Percentiles rank a stretch among this genome's conserved stretches.
Evolutionary conservation across 2,888 invertebrate genomes (phyloP).

Genomic region (Eilema caniola): DNA sequence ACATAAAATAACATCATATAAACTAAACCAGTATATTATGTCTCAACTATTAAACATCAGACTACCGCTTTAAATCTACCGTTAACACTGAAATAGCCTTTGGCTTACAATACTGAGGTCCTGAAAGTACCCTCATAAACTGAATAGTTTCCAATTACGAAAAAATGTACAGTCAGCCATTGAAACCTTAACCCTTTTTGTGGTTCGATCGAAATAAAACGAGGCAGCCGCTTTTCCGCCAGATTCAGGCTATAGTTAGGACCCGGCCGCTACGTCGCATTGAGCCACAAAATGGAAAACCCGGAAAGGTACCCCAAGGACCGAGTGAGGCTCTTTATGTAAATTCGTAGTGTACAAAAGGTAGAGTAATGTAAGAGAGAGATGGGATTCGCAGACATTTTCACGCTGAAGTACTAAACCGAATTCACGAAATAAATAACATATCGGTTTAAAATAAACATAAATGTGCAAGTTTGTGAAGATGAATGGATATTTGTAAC

Average conservation of each 20-base stretch:
- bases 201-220: constrained; percentile 74
- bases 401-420: constrained; percentile 62
- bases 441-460: constrained; percentile 43
- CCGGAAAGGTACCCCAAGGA: constrained; percentile 83
- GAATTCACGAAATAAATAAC: constrained; percentile 60
- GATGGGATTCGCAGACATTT: constrained; percentile 72
- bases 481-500: background rate
- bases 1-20: background rate
- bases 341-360: constrained; percentile 81
- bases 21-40: constrained; percentile 1
- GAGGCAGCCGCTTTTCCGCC: constrained; percentile 67
- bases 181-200: constrained; percentile 59
- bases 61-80: constrained; percentile 38
- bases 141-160: constrained; percentile 59
- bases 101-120: constrained; percentile 35
- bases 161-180: constrained; percentile 55
- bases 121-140: constrained; percentile 47
- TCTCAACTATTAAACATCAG: constrained; percentile 8
- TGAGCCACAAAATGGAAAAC: constrained; percentile 82
- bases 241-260: constrained; percentile 71
- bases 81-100: constrained; percentile 36
- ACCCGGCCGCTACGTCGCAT: constrained; percentile 69
- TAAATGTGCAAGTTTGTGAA: background rate
- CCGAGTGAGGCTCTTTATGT: constrained; percentile 79
- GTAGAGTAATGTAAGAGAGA: constrained; percentile 76